Conservation (phyloP, 2,888 invertebrate species). For the Troilus luridus region DNA sequence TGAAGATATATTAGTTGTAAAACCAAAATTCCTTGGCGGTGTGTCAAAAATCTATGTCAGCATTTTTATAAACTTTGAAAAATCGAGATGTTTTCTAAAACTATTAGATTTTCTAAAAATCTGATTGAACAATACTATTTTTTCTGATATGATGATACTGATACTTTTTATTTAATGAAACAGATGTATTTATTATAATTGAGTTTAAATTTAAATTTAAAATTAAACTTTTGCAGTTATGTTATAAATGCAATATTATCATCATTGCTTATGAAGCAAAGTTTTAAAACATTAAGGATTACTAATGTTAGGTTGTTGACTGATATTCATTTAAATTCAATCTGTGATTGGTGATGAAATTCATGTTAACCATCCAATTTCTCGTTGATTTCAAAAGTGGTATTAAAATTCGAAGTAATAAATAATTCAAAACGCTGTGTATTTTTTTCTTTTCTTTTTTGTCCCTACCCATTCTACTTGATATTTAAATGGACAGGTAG, state of each 20-base stretch:
- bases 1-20: too few species aligned
- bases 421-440: slow-evolving; percentile 1
- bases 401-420: slow-evolving; percentile 14
- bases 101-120: too few species aligned
- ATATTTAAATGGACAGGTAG: slow-evolving; percentile 10
- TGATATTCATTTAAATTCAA: not conserved
- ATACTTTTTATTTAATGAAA: too few species aligned
- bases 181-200: too few species aligned
- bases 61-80: too few species aligned
- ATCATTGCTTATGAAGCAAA: not conserved
- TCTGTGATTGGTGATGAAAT: slow-evolving; percentile 9
- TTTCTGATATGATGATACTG: too few species aligned
- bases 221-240: too few species aligned
- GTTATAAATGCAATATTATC: not conserved
- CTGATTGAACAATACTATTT: too few species aligned
- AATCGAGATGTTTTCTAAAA: too few species aligned
- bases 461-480: not conserved
- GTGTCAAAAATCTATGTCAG: too few species aligned
- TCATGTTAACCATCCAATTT: not conserved
- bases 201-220: too few species aligned
- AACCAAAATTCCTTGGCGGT: too few species aligned
- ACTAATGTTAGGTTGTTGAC: not conserved
- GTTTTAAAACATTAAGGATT: not conserved
- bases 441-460: not conserved
- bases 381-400: not conserved